Evolutionary conservation across 2,113 vertebrate genomes (phyloP), one percentile per base, ranked within the genome.

Genomic region (Phrynosoma blainvillii): DNA sequence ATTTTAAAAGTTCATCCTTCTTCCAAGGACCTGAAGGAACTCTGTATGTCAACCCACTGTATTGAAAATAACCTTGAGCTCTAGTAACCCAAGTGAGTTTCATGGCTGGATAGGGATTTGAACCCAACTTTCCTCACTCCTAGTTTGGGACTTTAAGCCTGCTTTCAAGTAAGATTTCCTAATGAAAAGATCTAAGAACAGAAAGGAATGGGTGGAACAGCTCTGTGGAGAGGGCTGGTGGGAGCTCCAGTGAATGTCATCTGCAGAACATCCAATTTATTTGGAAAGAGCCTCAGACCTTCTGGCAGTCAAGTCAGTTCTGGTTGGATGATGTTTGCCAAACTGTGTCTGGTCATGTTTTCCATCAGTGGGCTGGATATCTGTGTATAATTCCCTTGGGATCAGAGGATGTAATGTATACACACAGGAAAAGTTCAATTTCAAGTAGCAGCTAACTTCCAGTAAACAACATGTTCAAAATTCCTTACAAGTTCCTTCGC

Each of bases 401-500:
- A 87, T 87, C 78, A 87, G 85, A 62, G 85, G 47, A 73, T 87
- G 78, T 81, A 87, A 87, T 87, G 66, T 87, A 87, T 87, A 87
- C 78, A 87, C 52, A 80, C 52, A 81, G 78, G 78, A 87, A 87
- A 87, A 87, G 78, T 87, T 87, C 85, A 87, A 59, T 80, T 87
- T 87, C 85, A 87, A 87, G 78, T 87, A 87, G 85, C 78, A 80
- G 85, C 78, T 87, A 80, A 87, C 66, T 87, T 87, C 78, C 85
- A 87, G 85, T 87, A 87, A 87, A 87, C 78, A 80, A 62, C 25
- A 23, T 81, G 78, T 81, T 87, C 79, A 80, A 71, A 87, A 87
- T 87, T 80, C 85, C 52, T 81, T 73, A 81, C 47, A 80, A 73
- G 78, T 87, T 68, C 30, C 52, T 40, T 56, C 73, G 78, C 78